Evolutionary conservation across 1,140 invertebrate genomes (phyloP).

Genomic region (Drosophila tropicalis): DNA sequence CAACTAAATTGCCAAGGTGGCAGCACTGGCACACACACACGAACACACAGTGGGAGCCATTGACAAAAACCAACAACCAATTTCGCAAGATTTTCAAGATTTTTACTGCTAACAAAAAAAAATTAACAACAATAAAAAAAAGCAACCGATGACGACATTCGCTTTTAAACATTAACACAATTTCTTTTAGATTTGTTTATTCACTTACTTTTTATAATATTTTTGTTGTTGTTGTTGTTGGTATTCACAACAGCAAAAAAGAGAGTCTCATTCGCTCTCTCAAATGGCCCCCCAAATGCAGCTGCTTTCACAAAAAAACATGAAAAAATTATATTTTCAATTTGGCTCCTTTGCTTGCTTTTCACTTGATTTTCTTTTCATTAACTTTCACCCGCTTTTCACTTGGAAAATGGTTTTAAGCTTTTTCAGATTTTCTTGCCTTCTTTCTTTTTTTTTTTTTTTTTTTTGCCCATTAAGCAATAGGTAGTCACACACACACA

Average conservation of each 20-base stretch:
- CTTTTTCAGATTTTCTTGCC: slow-evolving; percentile 31
- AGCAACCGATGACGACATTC: slow-evolving; percentile 63
- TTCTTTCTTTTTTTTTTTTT: slow-evolving; percentile 42
- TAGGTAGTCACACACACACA: slow-evolving; percentile 42
- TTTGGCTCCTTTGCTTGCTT: slow-evolving; percentile 45
- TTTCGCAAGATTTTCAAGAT: slow-evolving; percentile 63
- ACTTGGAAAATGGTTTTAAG: slow-evolving; percentile 45
- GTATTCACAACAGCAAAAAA: slow-evolving; percentile 12
- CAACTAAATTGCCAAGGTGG: no score
- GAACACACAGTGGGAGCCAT: slow-evolving; percentile 48
- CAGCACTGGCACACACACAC: slow-evolving; percentile 20
- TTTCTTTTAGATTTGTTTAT: slow-evolving; percentile 19
- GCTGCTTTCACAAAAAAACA: slow-evolving; percentile 56
- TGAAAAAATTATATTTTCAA: slow-evolving; percentile 43
- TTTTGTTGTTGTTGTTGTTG: no score
- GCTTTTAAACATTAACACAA: slow-evolving; percentile 40
- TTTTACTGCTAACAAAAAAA: slow-evolving; percentile 45
- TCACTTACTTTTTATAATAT: slow-evolving; percentile 38
- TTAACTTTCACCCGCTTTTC: slow-evolving; percentile 67
- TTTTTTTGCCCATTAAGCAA: slow-evolving; percentile 66
- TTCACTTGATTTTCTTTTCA: slow-evolving; percentile 50
- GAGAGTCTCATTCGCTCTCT: slow-evolving; percentile 26
- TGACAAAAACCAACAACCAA: slow-evolving; percentile 52
- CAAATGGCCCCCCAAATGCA: slow-evolving; percentile 11
- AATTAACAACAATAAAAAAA: slow-evolving; percentile 40